Base-by-base conservation (phyloP, 2,797 vertebrate species). In the Sebastiscus tertius region DNA sequence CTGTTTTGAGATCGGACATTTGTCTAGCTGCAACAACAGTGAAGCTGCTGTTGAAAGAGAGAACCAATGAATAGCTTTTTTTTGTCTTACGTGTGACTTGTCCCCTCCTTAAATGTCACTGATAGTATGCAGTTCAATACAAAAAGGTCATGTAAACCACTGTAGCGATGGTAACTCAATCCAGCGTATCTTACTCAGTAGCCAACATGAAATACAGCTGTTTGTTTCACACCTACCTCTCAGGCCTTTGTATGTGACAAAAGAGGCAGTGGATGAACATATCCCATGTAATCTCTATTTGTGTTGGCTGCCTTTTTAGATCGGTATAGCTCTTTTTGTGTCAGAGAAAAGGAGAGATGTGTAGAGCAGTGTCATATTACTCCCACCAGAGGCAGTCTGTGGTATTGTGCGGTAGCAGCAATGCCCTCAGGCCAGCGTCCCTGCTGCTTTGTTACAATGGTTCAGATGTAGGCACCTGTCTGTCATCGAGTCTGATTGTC, bases 301-400 rank as follows among this genome's bases (percentile, higher is more conserved):
- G 79, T 87, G 58, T 82, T 75, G 70, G 79, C 77, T 49, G 26
- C 63, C 77, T 87, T 84, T 67, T 88, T 77, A 85, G 74, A 74
- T 75, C 77, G 66, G n/a, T 79, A 62, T 83, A 75, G 58, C 49
- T 74, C 63, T 83, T 68, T 86, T 87, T 86, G 79, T 88, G 84
- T 81, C 34, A 39, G 70, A 52, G 62, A 71, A 71, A 75, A 33
- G 49, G 26, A 69, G 74, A 71, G 52, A 83, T 91, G 88, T 93
- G 90, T 86, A 65, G 84, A 78, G 76, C 16, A 75, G 72, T 93
- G 72, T 96, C 89, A 46, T 70, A 39, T 95, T 95, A 89, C 94
- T 84, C 70, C 87, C 85, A 87, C 84, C 84, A 84, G 83, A 86
- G 90, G 89, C 82, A 84, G 79, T 85, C 75, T 81, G 73, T 68